phyloP scores from a whole-genome alignment of 2,888 invertebrate genomes.

The Geotrupes spiniger region DNA sequence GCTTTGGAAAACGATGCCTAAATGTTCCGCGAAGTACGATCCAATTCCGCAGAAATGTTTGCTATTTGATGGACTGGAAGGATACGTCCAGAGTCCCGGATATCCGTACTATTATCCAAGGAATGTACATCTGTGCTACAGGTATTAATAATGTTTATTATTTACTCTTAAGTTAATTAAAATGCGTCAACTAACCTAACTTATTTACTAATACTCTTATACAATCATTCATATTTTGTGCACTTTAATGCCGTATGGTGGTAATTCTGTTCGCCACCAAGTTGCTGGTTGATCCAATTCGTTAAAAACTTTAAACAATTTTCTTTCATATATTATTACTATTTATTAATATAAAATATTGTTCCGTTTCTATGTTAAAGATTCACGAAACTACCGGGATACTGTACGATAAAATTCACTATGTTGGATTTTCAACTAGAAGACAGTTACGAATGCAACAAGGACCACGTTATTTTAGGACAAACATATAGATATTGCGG shows the following conservation, averaged over 20 bases:
- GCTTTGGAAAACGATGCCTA: slow-evolving; percentile 30
- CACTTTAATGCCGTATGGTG: too few relatives aligned
- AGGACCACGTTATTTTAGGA: slow-evolving; percentile 48
- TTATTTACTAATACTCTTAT: too few relatives aligned
- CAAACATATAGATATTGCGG: slow-evolving; percentile 49
- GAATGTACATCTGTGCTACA: slow-evolving; percentile 50
- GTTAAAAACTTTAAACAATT: too few relatives aligned
- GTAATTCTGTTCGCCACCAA: too few relatives aligned
- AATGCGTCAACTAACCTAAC: too few relatives aligned
- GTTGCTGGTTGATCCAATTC: too few relatives aligned
- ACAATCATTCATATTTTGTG: too few relatives aligned
- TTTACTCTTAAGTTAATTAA: too few relatives aligned
- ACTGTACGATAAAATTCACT: slow-evolving; percentile 46
- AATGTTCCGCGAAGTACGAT: slow-evolving; percentile 22
- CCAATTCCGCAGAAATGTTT: slow-evolving; percentile 42
- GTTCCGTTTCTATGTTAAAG: too few relatives aligned
- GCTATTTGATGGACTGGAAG: slow-evolving; percentile 30
- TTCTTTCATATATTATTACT: too few relatives aligned
- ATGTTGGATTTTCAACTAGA: slow-evolving; percentile 51
- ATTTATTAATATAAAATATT: too few relatives aligned
- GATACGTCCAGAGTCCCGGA: slow-evolving; percentile 49
- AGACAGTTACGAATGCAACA: slow-evolving; percentile 45
- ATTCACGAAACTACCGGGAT: slow-evolving; percentile 46
- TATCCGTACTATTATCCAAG: slow-evolving; percentile 51
- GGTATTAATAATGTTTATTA: slow-evolving; percentile 42